Base-by-base conservation (phyloP, 2,888 invertebrate species). In the Zonitis immaculata region DNA sequence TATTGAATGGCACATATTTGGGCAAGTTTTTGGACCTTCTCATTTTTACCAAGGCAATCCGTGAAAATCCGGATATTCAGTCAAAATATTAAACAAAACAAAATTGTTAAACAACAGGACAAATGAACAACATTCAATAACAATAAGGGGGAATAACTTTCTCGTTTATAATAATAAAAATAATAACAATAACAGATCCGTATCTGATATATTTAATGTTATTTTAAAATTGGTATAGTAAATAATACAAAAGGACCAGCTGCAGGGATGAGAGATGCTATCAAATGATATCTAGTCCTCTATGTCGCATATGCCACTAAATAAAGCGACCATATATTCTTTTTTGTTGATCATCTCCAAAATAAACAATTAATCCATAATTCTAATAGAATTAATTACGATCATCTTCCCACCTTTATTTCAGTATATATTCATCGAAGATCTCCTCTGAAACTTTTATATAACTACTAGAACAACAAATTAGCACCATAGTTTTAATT, bases 181-280 rank as follows among this genome's bases (percentile, higher is more conserved):
- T n/a, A n/a, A n/a, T n/a, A 55, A 54, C 56, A 60, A 61, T 63
- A 64, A 59, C 62, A 60, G 70, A 68, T 69, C 62, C 54, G 62
- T 66, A 70, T 71, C 69, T 62, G 62, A 63, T 66, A 62, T 64
- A 70, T 68, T 71, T 72, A 69, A 71, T 70, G 72, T 71, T 69
- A 70, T 67, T 71, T 71, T 68, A 71, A 71, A 70, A 68, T 72
- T 68, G 68, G 65, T 66, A 68, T 63, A 68, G 64, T 39, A 18
- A 35, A 35, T 9, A 18, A 39, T 63, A 68, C 67, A 68, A n/a
- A 69, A 65, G 62, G 63, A 62, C 69, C 73, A 73, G 73, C 73
- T 73, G 73, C 71, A 63, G 59, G 69, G 66, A 66, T 63, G 67
- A 67, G 67, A 68, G 70, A 72, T 73, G 64, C 67, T 71, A 73